Base-by-base conservation (phyloP, 2,113 vertebrate species). In the Chloroceryle aenea region DNA sequence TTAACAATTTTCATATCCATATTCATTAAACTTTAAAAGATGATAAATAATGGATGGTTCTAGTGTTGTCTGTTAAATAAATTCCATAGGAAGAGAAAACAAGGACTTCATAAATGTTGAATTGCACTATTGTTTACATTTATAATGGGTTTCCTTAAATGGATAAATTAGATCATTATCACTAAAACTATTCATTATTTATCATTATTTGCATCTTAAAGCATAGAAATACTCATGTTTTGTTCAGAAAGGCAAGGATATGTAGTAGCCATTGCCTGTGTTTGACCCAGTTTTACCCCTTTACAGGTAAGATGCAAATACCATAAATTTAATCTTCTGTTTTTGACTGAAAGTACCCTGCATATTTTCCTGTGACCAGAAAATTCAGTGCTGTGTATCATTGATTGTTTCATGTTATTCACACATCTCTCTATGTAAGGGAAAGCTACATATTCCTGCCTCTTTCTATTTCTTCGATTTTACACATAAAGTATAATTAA, bases 11-110 rank as follows among this genome's bases (percentile, higher is more conserved):
- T 93, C 26, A 67, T 62, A 96, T 86, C 32, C 21, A 76, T 93
- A 71, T 43, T 87, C 72, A 94, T 95, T 92, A 95, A 90, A 94
- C 40, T 94, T 94, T 94, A 77, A 92, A 73, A 74, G 38, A 84
- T n/a, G 0, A 59, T 90, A 80, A 95, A 93, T 96, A 92, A 95
- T 92, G 53, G 32, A 94, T 93, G 10, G 26, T 77, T 77, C 47
- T 59, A 71, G 36, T 43, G 20, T 67, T 55, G 32, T 74, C n/a
- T 84, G 18, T 71, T 94, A 90, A 83, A 90, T 59, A 93, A 90
- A 88, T 93, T 88, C 34, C 52, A 83, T 52, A 90, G 32, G 63
- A 93, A 93, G 36, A 83, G 90, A 93, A 93, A 95, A 63, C 58
- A 96, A 80, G 59, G 47, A n/a, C 55, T 93, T 91, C 77, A 80